Evolutionary conservation across 2,888 invertebrate genomes (phyloP).

Genomic region (Falcaria lacertinaria): DNA sequence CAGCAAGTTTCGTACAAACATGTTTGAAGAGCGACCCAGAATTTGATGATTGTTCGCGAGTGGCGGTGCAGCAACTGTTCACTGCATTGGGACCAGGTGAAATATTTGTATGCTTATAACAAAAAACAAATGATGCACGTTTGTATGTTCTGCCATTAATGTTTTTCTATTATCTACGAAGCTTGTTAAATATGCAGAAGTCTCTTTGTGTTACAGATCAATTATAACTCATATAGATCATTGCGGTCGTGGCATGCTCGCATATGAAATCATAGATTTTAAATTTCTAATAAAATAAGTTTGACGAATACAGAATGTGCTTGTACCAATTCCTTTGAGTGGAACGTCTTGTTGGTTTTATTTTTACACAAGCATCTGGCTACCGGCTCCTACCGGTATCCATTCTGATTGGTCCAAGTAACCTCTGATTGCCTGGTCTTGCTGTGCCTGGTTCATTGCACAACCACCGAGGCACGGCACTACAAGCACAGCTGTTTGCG

Average conservation of each 20-base stretch:
- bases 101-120: not conserved
- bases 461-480: too few relatives aligned
- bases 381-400: not conserved
- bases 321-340: slow-evolving; percentile 6
- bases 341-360: slow-evolving; percentile 6
- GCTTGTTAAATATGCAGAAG: too few relatives aligned
- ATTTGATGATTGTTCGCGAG: slow-evolving; percentile 83
- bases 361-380: not conserved
- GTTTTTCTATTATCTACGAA: too few relatives aligned
- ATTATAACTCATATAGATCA: too few relatives aligned
- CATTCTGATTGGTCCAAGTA: not conserved
- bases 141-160: too few relatives aligned
- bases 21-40: slow-evolving; percentile 82
- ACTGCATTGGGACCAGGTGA: slow-evolving; percentile 78
- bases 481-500: slow-evolving; percentile 15
- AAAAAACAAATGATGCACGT: too few relatives aligned
- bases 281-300: too few relatives aligned
- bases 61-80: slow-evolving; percentile 84
- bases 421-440: slow-evolving; percentile 20
- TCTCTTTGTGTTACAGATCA: too few relatives aligned
- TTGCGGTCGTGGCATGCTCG: too few relatives aligned
- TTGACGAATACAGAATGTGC: too few relatives aligned
- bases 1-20: slow-evolving; percentile 84
- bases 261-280: too few relatives aligned
- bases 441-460: slow-evolving; percentile 41